A percentile compares a stretch with the other conserved stretches of the same genome.
Conservation (phyloP, 2,888 invertebrate genomes). For the Diaperis boleti region DNA sequence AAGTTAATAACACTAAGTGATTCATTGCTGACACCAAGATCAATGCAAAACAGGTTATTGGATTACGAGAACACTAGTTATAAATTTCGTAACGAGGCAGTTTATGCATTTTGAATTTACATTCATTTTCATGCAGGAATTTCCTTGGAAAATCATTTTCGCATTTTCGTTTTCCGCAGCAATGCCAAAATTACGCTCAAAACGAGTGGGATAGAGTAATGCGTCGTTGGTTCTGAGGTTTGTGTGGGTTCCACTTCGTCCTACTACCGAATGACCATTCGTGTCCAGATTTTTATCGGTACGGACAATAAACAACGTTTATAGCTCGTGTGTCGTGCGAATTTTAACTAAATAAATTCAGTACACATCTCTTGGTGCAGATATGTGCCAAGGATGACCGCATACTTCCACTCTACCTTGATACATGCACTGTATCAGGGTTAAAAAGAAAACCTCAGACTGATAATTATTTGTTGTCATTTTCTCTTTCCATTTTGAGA, state of each 20-base stretch:
- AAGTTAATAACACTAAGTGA: conserved; percentile 23
- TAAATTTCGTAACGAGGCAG: conserved; percentile 12
- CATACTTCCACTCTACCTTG: conserved; percentile 22
- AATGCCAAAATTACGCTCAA: neutral
- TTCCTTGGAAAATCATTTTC: conserved; percentile 10
- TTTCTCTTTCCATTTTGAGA: conserved; percentile 7
- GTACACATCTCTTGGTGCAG: conserved; percentile 9
- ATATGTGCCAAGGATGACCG: conserved; percentile 40
- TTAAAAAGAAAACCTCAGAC: conserved; percentile 5
- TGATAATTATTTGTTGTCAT: conserved; percentile 11
- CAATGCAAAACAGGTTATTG: conserved; percentile 28
- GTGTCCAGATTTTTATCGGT: neutral
- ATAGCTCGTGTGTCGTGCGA: neutral
- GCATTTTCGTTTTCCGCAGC: conserved; percentile 9
- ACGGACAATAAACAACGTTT: no score
- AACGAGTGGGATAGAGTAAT: conserved; percentile 2
- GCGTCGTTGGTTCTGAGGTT: conserved; percentile 15
- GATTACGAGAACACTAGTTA: conserved; percentile 28
- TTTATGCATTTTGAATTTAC: conserved; percentile 15
- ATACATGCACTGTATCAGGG: conserved; percentile 16
- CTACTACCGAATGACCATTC: conserved; percentile 3
- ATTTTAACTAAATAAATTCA: neutral
- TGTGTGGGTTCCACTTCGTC: conserved; percentile 8
- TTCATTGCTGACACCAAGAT: conserved; percentile 24
- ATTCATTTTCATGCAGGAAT: conserved; percentile 16